Conservation (phyloP, 2,888 invertebrate species). For the Agriopis marginaria region DNA sequence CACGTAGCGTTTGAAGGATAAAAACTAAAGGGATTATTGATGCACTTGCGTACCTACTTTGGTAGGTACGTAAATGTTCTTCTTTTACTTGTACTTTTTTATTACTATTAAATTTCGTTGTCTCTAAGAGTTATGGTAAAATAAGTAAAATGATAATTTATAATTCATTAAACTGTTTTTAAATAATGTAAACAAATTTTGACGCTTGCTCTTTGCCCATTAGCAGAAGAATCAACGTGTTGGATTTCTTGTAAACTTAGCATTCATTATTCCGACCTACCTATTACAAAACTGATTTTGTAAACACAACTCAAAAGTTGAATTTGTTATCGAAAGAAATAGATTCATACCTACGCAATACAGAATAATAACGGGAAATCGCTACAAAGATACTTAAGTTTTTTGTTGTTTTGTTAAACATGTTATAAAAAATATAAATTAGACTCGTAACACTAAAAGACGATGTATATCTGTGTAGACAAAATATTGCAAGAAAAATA, state of each 20-base stretch:
- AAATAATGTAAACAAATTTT: background rate
- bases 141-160: too few species aligned
- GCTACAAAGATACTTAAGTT: background rate
- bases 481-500: slow-evolving; percentile 8
- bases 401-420: slow-evolving; percentile 5
- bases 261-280: slow-evolving; percentile 36
- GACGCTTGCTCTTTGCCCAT: slow-evolving; percentile 8
- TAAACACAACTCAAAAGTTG: slow-evolving; percentile 39
- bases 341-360: slow-evolving; percentile 17
- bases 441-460: slow-evolving; percentile 9
- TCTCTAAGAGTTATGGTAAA: too few species aligned
- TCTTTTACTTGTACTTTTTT: too few species aligned
- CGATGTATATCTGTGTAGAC: slow-evolving; percentile 9
- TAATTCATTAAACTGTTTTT: background rate
- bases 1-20: too few species aligned
- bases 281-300: slow-evolving; percentile 42
- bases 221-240: background rate
- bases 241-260: slow-evolving; percentile 36
- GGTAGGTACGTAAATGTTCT: too few species aligned
- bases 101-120: too few species aligned
- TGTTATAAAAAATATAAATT: slow-evolving; percentile 16
- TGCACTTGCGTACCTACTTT: too few species aligned
- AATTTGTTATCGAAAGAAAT: slow-evolving; percentile 33
- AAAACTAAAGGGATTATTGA: too few species aligned
- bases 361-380: slow-evolving; percentile 1